Evolutionary conservation across 1,140 invertebrate genomes (phyloP).

Genomic region (Euura saliciscinereae): DNA sequence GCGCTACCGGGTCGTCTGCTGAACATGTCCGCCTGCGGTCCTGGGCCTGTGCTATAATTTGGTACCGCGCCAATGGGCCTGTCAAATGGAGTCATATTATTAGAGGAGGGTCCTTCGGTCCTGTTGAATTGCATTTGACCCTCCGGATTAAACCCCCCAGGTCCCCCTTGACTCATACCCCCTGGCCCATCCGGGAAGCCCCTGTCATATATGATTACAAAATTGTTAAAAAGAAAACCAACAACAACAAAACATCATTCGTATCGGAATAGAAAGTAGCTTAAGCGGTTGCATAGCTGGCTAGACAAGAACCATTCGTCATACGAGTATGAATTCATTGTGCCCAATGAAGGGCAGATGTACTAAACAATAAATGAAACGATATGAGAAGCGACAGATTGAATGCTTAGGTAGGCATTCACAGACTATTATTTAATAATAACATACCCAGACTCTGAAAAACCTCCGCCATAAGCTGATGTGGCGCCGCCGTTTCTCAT

Average conservation of each 20-base stretch:
- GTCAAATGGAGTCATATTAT: constrained; percentile 38
- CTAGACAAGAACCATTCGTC: too few relatives aligned
- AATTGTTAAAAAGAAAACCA: neutral
- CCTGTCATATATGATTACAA: constrained; percentile 26
- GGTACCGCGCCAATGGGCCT: constrained; percentile 56
- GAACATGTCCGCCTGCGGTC: constrained; percentile 58
- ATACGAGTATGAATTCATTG: too few relatives aligned
- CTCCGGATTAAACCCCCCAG: constrained; percentile 33
- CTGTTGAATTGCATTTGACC: constrained; percentile 26
- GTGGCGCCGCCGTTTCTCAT: constrained; percentile 57
- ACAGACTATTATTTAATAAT: neutral
- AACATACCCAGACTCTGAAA: constrained; percentile 55
- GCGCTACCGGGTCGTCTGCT: constrained; percentile 56
- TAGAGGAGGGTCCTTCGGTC: constrained; percentile 30
- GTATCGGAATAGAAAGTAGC: neutral
- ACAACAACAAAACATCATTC: neutral
- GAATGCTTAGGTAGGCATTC: too few relatives aligned
- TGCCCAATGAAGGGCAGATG: too few relatives aligned
- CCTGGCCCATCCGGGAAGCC: constrained; percentile 32
- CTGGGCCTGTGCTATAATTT: constrained; percentile 55
- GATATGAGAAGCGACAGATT: too few relatives aligned
- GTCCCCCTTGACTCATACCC: constrained; percentile 29
- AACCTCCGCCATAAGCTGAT: constrained; percentile 52
- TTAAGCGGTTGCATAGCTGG: too few relatives aligned
- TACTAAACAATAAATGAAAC: too few relatives aligned